A percentile compares a stretch with the other conserved stretches of the same genome.
These are phyloP conservation scores for Coranthus polyacanthus DNA, from an alignment of 2,797 vertebrate genomes.

Conservation along the genomic window DNA sequence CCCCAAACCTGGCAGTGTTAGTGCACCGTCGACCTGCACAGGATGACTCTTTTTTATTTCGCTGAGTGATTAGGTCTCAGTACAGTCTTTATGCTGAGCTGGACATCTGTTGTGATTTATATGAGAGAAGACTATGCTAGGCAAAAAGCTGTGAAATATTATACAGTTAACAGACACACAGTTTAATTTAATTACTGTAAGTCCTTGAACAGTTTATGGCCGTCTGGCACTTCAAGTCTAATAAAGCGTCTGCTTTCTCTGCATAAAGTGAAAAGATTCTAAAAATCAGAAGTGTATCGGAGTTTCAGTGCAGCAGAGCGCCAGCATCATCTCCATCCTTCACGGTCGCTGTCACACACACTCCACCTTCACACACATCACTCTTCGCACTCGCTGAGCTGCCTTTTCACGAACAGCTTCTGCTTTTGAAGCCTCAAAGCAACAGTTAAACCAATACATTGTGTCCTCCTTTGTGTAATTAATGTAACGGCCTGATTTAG, in stretches of 20 bases:
- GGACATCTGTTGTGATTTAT: conserved; percentile 55
- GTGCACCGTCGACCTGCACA: conserved; percentile 22
- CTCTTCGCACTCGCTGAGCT: background rate
- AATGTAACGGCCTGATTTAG: background rate
- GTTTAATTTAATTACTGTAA: conserved; percentile 29
- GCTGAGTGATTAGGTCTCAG: conserved; percentile 33
- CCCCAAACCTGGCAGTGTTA: conserved; percentile 42
- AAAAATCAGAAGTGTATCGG: background rate
- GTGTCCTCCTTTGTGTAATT: background rate
- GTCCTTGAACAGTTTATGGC: conserved; percentile 15
- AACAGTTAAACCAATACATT: background rate
- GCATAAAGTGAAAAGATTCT: conserved; percentile 1
- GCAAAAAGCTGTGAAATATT: conserved; percentile 23
- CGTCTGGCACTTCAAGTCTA: background rate
- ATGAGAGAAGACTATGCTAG: conserved; percentile 8
- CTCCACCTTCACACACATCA: conserved; percentile 18
- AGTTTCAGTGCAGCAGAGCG: background rate
- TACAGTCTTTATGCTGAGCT: conserved; percentile 34
- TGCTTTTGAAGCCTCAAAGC: background rate
- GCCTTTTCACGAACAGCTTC: background rate
- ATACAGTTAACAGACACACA: conserved; percentile 20
- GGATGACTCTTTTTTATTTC: conserved; percentile 41
- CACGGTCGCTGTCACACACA: conserved; percentile 9
- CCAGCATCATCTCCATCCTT: conserved; percentile 7
- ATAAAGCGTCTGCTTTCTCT: background rate